Base-by-base conservation (phyloP, 2,888 invertebrate genomes). In the Eupelmus urozonus region DNA sequence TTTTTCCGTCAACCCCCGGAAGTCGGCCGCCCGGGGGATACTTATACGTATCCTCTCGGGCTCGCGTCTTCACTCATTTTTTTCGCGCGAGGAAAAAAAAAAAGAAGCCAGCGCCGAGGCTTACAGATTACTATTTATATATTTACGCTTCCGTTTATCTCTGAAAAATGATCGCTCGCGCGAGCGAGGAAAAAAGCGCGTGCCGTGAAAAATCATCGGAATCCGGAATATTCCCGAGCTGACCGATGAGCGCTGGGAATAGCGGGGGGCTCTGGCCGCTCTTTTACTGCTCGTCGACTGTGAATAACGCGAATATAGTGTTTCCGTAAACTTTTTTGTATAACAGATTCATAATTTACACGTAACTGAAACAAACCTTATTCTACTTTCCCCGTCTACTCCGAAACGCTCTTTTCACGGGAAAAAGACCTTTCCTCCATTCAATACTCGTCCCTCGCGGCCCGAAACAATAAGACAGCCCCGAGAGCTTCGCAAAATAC, bases 1-100 rank as follows among this genome's bases (percentile, higher is more conserved):
- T 34, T 78, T 78, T 78, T 78, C 78, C 69, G 53, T 69, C 74
- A 70, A 65, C 63, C 74, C 62, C 74, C 78, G 78, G 78, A 78
- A 73, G 73, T 69, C 73, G 34, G n/a, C 34, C 40, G 49, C 66
- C 11, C 29, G 7, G n/a, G 7, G 45, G 51, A 40, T 40, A 51
- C 71, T 34, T 62, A n/a, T 51, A 51, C 34, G 63, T 16, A 18
- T n/a, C 40, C 29, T 4, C 49, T 16, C n/a, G n/a, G n/a, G 40
- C 40, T 13, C 42, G n/a, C n/a, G 59, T 20, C 23, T 49, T 40
- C 20, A n/a, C n/a, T 65, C 27, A 25, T 69, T 73, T 69, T 66
- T 72, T 67, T 65, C 55, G 27, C 69, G 34, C 40, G 25, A 23
- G 20, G 51, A n/a, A 34, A 40, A 59, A 65, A 51, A 71, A 51